Base-by-base conservation (phyloP, 2,888 invertebrate species). In the Drosophila multiciliata region DNA sequence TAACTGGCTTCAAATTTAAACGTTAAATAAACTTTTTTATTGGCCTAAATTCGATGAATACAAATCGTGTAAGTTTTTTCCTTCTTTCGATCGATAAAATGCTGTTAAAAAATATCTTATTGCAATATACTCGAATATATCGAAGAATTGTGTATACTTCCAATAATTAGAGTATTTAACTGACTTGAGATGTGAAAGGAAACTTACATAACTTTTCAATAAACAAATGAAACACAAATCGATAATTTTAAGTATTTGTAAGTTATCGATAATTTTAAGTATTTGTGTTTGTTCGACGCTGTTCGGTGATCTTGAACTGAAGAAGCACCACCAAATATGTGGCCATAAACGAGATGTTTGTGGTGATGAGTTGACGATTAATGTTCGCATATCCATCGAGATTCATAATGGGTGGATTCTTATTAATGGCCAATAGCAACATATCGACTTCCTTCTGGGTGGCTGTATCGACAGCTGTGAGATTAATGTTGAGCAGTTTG, bases 361-460 rank as follows among this genome's bases (percentile, higher is more conserved):
- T 95, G 48, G 96, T 94, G 78, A 96, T 95, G 9, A 96, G 90
- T 83, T 95, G 95, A 35, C 96, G 93, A 88, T 96, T 96, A 71
- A 96, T 95, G 83, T 96, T 95, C 2, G 96, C 95, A 87, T 96
- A 96, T 5, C 96, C 96, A 79, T 96, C 96, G 64, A 96, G 93
- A 92, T 96, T 96, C 96, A 96, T 96, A 55, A 95, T 95, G 0
- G 96, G 96, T 0, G 96, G 96, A 91, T 96, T 96, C 91, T 96
- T 96, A 8, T 95, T 94, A 64, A 96, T 96, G 0, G 96, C 96
- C 7, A 95, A 95, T 35, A 96, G 92, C 85, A 96, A 95, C 96
- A 96, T 96, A 87, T 96, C 95, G 20, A 96, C 95, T 89, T 96
- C 96, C 38, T 95, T 95, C 81, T 95, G 95, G 0, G 96, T 95